These are phyloP conservation scores for Tinamus major DNA, from an alignment of 2,797 vertebrate genomes.

Conservation along the genomic window DNA sequence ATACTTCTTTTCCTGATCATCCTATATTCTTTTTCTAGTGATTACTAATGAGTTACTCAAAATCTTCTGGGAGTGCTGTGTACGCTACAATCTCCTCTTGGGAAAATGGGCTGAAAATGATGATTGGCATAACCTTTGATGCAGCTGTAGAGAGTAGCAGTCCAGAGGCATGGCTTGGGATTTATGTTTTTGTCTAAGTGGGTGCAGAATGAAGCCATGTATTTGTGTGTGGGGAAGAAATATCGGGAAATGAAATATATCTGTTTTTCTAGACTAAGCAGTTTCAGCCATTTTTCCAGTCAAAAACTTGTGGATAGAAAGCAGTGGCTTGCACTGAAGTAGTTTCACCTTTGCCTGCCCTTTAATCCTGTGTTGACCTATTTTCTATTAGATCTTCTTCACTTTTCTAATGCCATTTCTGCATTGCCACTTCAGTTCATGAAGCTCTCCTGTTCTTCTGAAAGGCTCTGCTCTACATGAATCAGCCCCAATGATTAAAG, in stretches of 20 bases:
- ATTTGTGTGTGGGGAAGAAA: not conserved
- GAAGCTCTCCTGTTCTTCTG: not conserved
- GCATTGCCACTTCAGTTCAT: not conserved
- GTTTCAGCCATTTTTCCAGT: not conserved
- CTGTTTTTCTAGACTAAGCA: not conserved
- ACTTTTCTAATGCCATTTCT: not conserved
- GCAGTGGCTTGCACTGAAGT: not conserved
- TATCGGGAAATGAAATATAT: not conserved
- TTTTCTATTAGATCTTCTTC: constrained; percentile 30
- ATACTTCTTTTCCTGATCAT: not conserved
- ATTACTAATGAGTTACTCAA: not conserved
- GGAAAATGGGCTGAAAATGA: not conserved
- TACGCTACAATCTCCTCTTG: not conserved
- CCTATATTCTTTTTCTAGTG: not conserved
- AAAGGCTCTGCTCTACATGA: not conserved
- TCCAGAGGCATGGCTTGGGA: not conserved
- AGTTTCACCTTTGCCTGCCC: constrained; percentile 14
- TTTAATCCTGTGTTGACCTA: constrained; percentile 15
- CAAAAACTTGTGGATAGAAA: constrained; percentile 8
- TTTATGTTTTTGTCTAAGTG: not conserved
- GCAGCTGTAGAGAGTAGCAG: not conserved
- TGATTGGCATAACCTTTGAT: not conserved
- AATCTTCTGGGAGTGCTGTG: not conserved
- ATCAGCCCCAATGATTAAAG: not conserved
- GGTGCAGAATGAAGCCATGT: not conserved